These are phyloP conservation scores for Andrena marginata DNA, from an alignment of 2,888 invertebrate genomes.

Conservation along the genomic window DNA sequence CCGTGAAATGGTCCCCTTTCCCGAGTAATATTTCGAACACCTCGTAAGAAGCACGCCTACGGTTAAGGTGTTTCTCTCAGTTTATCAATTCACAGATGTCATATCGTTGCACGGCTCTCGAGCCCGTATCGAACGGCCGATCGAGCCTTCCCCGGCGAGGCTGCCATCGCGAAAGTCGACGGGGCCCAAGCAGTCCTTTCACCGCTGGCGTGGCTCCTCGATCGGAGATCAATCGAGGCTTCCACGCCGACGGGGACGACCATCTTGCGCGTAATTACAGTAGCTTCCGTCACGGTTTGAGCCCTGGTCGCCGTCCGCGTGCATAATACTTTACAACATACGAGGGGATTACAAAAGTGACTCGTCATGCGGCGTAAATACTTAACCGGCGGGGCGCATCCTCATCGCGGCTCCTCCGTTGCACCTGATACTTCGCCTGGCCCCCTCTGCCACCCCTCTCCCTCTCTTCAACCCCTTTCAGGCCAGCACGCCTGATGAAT, in stretches of 20 bases:
- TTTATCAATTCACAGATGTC: not conserved
- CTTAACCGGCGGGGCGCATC: slow-evolving; percentile 75
- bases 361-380: slow-evolving; percentile 83
- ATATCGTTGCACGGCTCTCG: not conserved
- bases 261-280: slow-evolving; percentile 76
- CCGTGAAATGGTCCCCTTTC: too few species aligned
- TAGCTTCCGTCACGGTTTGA: slow-evolving; percentile 75
- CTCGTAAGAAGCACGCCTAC: not conserved
- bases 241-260: slow-evolving; percentile 53
- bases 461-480: too few species aligned
- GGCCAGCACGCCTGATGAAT: slow-evolving; percentile 73
- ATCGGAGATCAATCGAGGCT: slow-evolving; percentile 67
- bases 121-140: slow-evolving; percentile 1
- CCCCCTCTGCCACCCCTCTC: slow-evolving; percentile 39
- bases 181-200: slow-evolving; percentile 11
- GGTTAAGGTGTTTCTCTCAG: not conserved
- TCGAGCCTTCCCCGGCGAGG: slow-evolving; percentile 10
- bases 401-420: slow-evolving; percentile 68
- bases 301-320: slow-evolving; percentile 67
- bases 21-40: not conserved
- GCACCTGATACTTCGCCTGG: slow-evolving; percentile 81
- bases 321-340: slow-evolving; percentile 75
- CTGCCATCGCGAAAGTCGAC: slow-evolving; percentile 7
- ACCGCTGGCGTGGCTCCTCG: slow-evolving; percentile 45
- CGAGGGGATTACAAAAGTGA: slow-evolving; percentile 79